Evolutionary conservation across 2,888 invertebrate genomes (phyloP).

Genomic region (Andrena flavipes): DNA sequence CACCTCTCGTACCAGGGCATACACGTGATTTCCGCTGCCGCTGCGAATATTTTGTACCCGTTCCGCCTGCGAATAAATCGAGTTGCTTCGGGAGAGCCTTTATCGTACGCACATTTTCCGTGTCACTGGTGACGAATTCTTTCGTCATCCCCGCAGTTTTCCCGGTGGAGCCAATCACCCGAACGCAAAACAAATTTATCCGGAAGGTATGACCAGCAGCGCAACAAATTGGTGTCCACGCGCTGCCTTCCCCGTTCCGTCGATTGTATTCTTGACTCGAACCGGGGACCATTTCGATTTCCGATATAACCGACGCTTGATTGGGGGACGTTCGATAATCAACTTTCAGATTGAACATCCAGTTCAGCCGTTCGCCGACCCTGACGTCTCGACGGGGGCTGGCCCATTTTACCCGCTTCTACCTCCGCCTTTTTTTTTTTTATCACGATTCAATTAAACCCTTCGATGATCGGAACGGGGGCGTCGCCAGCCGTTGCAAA

Average conservation of each 20-base stretch:
- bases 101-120: neutral
- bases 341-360: conserved; percentile 47
- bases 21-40: too few species aligned
- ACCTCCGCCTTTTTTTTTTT: neutral
- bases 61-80: too few species aligned
- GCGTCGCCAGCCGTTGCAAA: neutral
- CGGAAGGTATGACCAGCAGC: conserved; percentile 3
- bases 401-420: neutral
- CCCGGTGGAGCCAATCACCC: conserved; percentile 28
- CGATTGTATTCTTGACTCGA: conserved; percentile 9
- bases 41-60: too few species aligned
- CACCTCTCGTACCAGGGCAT: too few species aligned
- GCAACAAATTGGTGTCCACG: conserved; percentile 37
- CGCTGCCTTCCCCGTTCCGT: neutral
- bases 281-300: conserved; percentile 54
- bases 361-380: conserved; percentile 18
- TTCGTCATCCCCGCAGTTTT: neutral
- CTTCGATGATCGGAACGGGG: neutral
- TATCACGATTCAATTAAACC: conserved; percentile 42
- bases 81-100: neutral
- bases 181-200: conserved; percentile 46
- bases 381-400: neutral
- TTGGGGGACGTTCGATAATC: conserved; percentile 47
- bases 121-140: neutral
- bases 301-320: conserved; percentile 37